phyloP scores from a whole-genome alignment of 2,888 invertebrate genomes.

The Cynaeus angustus region DNA sequence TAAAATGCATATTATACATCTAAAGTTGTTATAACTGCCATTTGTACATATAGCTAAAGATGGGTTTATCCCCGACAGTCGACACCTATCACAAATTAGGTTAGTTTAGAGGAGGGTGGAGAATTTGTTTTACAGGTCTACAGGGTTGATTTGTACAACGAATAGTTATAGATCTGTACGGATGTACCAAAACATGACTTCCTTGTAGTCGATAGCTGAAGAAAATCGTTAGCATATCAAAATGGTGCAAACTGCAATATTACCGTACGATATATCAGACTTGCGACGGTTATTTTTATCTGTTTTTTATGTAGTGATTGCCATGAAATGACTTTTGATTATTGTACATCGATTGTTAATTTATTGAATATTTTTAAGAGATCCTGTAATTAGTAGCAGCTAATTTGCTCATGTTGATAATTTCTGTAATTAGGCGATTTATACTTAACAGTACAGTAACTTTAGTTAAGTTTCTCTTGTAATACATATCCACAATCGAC shows the following conservation, averaged over 20 bases:
- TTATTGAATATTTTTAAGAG: constrained; percentile 49
- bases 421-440: constrained; percentile 39
- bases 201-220: constrained; percentile 31
- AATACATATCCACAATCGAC: constrained; percentile 57
- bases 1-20: constrained; percentile 53
- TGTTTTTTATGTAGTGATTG: constrained; percentile 40
- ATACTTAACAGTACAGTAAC: constrained; percentile 39
- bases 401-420: constrained; percentile 42
- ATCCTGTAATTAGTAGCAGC: constrained; percentile 43
- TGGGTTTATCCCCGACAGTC: constrained; percentile 28
- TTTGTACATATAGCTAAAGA: constrained; percentile 63
- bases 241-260: constrained; percentile 51
- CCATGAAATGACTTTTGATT: constrained; percentile 41
- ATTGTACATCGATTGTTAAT: constrained; percentile 51
- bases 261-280: constrained; percentile 26
- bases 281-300: constrained; percentile 35
- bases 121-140: constrained; percentile 35
- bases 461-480: constrained; percentile 39
- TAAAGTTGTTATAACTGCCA: constrained; percentile 63
- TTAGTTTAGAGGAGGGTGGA: constrained; percentile 22
- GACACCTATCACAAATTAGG: constrained; percentile 40
- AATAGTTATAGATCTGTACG: constrained; percentile 30
- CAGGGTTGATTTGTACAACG: constrained; percentile 50
- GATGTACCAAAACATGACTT: constrained; percentile 19
- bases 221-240: constrained; percentile 54